Evolutionary conservation across 2,797 vertebrate genomes (phyloP), one percentile per base, ranked within the genome.

Genomic region (Crypturellus tataupa): DNA sequence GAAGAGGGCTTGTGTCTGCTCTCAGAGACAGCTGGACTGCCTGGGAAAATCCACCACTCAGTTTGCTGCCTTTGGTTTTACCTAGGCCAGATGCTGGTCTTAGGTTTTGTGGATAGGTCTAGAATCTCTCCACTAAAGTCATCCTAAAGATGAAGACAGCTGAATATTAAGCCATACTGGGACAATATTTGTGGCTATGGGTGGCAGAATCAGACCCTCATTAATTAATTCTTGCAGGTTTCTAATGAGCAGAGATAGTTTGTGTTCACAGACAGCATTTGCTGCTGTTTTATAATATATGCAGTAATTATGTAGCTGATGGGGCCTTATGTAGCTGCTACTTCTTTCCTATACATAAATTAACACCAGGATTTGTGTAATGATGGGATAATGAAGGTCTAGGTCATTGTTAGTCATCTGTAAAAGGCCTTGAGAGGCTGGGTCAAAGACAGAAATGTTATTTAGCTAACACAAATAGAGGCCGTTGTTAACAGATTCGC

Each of bases 251-350:
- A 95, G 92, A 93, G 85, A 84, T 80, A 27, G 92, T 96, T 95
- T 96, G 90, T 87, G 89, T 95, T 95, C 95, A 95, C 63, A 96
- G 79, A 53, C 88, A 82, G 83, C 27, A 65, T 95, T 91, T 90
- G 70, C 83, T 96, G 64, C 84, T 85, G 67, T 10, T 95, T 95
- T 92, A 94, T 97, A 97, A 97, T 97, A 79, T 86, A 97, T 96
- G 94, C 96, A 83, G 95, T 62, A 97, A 97, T 97, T 97, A 97
- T 93, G 80, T 95, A 95, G 96, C 68, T 97, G 95, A 95, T 95
- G 72, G 93, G 94, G 80, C 86, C 92, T 92, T 89, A 85, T 94
- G 93, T 95, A 96, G 93, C 88, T 96, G 91, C 90, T 96, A 56
- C 87, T 95, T 88, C 92, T 91, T 89, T 85, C 84, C 91, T 96